Evolutionary conservation across 2,888 invertebrate species (phyloP), one percentile per base, ranked within the genome.

Genomic region (Sinopyrophorus schimmeli): DNA sequence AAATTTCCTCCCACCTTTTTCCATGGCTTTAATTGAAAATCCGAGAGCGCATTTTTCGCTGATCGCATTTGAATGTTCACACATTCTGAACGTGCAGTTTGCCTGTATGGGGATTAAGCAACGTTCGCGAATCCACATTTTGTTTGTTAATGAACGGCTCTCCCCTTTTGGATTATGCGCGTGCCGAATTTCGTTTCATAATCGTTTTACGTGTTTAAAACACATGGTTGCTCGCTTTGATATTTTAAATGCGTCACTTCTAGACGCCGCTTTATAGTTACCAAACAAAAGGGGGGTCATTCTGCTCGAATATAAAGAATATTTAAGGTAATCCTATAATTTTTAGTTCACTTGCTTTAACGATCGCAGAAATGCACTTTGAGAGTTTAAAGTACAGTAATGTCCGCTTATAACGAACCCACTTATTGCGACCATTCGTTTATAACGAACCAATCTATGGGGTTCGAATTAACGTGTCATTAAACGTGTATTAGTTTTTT

Each of bases 101-200:
- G 35, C 34, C 32, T 44, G 32, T 35, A 44, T 23, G 28, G 17
- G 50, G 50, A 44, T 50, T 50, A 50, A 37, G 18, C 44, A 17
- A 40, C 39, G 43, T 49, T 26, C 49, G 28, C 44, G 50, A 40
- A 35, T 50, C 27, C 39, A 44, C 40, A 50, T 50, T 53, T 50
- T 50, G 50, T 50, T 50, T 48, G 56, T 47, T 46, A 42, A 44
- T 44, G 43, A 53, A 54, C 53, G 51, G 12, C 40, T 28, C 24
- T 40, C 55, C 61, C 61, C 53, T 61, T 60, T 60, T 48, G 50
- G 53, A 60, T 55, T 53, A 54, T 51, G 47, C 60, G 60, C 62
- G 62, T 62, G 64, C 62, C 61, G 55, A 57, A 61, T 63, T 61
- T 54, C 57, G 61, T 64, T 62, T 55, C 55, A 60, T 59, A 62